Base-by-base conservation (phyloP, 2,888 invertebrate genomes). In the Pheosia gnoma region DNA sequence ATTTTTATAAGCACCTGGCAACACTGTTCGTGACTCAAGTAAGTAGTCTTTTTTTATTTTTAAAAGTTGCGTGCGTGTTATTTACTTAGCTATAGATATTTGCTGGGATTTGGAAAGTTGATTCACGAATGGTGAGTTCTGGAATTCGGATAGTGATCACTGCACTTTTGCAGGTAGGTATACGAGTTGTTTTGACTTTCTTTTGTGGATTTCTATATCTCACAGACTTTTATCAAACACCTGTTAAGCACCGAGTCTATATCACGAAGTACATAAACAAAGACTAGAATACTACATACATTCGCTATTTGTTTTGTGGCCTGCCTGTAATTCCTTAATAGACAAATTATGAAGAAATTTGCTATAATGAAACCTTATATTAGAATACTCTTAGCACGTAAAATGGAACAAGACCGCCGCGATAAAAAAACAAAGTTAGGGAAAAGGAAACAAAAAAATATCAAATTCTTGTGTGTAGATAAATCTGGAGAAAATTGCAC, bases 51-150 rank as follows among this genome's bases (percentile, higher is more conserved):
- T 55, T 55, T 55, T 55, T 39, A 13, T 55, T 55, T 55, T 55
- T 39, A n/a, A 10, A 55, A 55, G 55, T 55, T 39, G 39, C 55
- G 55, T 55, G 55, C 38, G 39, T 39, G 39, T 55, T 39, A 39
- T 55, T 55, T 55, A 55, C 55, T 55, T 39, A 55, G 55, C 39
- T 55, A 55, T 55, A 55, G 55, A 38, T 39, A 39, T 39, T 55
- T 39, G 55, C 7, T n/a, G 39, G 5, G 55, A 37, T 55, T 55
- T 55, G 39, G 55, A 55, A 55, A 55, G 55, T 55, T 55, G 55
- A 55, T 55, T 55, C 55, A 55, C 55, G 55, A 55, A 55, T 38
- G 55, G 55, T 55, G 39, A 39, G 39, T 8, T 5, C 39, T 39
- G 55, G 55, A 39, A 55, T 39, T 39, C 39, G 55, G 55, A 55